These are phyloP conservation scores for Megalonaias nervosa DNA, from an alignment of 1,140 invertebrate species.

Conservation along the genomic window DNA sequence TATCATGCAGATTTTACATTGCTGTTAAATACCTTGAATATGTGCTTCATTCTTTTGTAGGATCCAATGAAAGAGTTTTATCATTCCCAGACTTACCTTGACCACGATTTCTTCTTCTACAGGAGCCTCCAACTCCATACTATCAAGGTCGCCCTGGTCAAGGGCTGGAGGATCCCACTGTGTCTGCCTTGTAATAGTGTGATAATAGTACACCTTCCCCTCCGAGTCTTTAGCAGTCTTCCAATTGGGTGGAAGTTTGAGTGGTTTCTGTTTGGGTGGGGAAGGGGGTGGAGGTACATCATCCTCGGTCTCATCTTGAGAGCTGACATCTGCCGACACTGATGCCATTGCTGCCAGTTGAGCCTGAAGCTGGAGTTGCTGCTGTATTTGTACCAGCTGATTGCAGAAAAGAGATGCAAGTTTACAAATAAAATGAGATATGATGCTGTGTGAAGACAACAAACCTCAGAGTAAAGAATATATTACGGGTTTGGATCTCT, in stretches of 20 bases:
- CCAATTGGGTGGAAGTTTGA: conserved; percentile 89
- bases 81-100: neutral
- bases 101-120: conserved; percentile 59
- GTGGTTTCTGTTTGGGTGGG: conserved; percentile 70
- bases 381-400: conserved; percentile 11
- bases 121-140: conserved; percentile 66
- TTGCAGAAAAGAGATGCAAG: no score
- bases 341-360: conserved; percentile 21
- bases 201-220: conserved; percentile 93
- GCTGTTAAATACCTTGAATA: no score
- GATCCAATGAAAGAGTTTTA: no score
- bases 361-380: conserved; percentile 17
- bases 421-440: no score
- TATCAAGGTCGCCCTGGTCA: conserved; percentile 67
- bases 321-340: conserved; percentile 8
- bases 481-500: no score
- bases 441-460: no score
- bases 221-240: conserved; percentile 85
- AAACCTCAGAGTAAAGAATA: no score
- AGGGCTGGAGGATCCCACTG: conserved; percentile 89
- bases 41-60: no score
- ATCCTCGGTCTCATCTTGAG: conserved; percentile 28
- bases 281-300: conserved; percentile 72
- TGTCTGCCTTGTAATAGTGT: conserved; percentile 84
- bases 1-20: no score